phyloP scores from a whole-genome alignment of 2,888 invertebrate genomes.

The Dimorphilus gyrociliatus region DNA sequence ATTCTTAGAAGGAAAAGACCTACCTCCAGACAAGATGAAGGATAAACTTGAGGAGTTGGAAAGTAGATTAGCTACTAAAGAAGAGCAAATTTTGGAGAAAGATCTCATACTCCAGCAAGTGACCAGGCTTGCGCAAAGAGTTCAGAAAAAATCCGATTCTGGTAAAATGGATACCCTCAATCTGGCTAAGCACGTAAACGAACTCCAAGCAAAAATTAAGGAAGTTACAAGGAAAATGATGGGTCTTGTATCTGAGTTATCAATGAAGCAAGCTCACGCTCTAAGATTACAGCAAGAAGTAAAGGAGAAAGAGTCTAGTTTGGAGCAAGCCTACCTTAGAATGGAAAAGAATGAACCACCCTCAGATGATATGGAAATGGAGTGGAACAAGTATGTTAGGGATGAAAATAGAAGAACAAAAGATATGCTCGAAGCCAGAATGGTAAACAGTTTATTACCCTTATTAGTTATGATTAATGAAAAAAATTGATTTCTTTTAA shows the following conservation, averaged over 20 bases:
- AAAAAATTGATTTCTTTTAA: not conserved
- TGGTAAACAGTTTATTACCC: constrained; percentile 13
- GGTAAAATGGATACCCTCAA: constrained; percentile 35
- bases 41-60: constrained; percentile 35
- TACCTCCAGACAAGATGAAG: constrained; percentile 26
- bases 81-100: constrained; percentile 34
- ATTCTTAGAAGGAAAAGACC: constrained; percentile 30
- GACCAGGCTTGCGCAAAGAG: constrained; percentile 22
- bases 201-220: constrained; percentile 28
- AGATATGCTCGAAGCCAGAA: constrained; percentile 18
- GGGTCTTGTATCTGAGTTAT: constrained; percentile 36
- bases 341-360: constrained; percentile 38
- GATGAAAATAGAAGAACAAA: constrained; percentile 16
- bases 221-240: constrained; percentile 36
- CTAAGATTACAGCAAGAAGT: constrained; percentile 25
- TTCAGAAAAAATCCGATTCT: constrained; percentile 23
- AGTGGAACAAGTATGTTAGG: constrained; percentile 23
- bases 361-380: constrained; percentile 24
- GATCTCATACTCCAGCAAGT: constrained; percentile 35
- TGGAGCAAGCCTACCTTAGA: constrained; percentile 29
- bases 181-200: constrained; percentile 34
- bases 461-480: not conserved
- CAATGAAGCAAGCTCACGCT: constrained; percentile 35
- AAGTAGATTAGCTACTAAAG: constrained; percentile 30
- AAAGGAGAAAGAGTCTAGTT: constrained; percentile 26